These are phyloP conservation scores for Physocephala rufipes DNA, from an alignment of 2,888 invertebrate species.

Conservation along the genomic window DNA sequence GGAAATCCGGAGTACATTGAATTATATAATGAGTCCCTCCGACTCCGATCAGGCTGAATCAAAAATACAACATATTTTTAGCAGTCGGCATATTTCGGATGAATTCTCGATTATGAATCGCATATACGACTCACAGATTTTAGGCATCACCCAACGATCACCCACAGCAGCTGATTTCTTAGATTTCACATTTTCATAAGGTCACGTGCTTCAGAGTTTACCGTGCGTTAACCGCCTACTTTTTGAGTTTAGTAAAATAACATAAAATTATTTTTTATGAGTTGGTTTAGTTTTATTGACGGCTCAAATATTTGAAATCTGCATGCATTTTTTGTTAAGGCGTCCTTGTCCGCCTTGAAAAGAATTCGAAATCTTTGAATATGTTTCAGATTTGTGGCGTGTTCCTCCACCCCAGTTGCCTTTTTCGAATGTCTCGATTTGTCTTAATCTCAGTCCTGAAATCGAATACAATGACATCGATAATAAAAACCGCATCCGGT, in stretches of 20 bases:
- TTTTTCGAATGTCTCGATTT: conserved; percentile 14
- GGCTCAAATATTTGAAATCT: conserved; percentile 14
- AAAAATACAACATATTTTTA: too few relatives aligned
- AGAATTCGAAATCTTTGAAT: neutral
- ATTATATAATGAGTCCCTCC: too few relatives aligned
- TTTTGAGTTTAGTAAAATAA: neutral
- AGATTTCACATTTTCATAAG: neutral
- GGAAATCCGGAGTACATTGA: too few relatives aligned
- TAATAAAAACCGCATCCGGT: conserved; percentile 40
- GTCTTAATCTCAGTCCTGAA: conserved; percentile 8
- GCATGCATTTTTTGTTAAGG: neutral
- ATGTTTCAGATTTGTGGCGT: conserved; percentile 24
- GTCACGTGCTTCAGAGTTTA: neutral
- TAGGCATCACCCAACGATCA: neutral
- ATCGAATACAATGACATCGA: conserved; percentile 17
- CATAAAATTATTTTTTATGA: neutral
- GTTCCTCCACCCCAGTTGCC: conserved; percentile 27
- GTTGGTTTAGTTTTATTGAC: neutral
- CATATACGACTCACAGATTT: neutral
- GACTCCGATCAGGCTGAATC: too few relatives aligned
- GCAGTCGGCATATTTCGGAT: neutral
- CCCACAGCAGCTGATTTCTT: conserved; percentile 16
- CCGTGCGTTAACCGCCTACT: neutral
- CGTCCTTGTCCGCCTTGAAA: neutral
- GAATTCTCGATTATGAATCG: neutral